Conservation (phyloP, 2,113 vertebrate species). For the Notarius lentiginosus region DNA sequence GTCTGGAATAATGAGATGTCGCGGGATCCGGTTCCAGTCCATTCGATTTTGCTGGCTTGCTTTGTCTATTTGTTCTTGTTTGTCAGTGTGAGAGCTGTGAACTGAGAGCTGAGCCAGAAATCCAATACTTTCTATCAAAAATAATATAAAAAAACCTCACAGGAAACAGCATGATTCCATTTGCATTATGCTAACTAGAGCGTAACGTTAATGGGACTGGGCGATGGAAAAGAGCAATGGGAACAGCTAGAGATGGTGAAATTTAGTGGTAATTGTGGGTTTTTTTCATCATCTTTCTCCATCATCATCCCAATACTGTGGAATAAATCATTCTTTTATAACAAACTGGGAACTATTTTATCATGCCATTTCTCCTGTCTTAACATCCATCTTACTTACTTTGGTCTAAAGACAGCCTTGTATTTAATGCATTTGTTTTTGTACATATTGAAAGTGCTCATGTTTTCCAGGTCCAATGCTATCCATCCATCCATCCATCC, state of each 20-base stretch:
- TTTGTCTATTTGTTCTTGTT: slow-evolving; percentile 18
- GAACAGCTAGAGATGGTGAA: background rate
- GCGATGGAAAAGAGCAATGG: background rate
- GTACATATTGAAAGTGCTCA: background rate
- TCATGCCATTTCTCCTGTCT: background rate
- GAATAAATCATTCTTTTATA: background rate
- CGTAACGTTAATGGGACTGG: background rate
- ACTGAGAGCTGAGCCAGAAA: slow-evolving; percentile 1
- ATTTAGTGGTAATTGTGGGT: background rate
- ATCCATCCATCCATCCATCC: background rate
- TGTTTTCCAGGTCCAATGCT: background rate
- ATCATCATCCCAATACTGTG: background rate
- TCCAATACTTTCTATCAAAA: slow-evolving; percentile 5
- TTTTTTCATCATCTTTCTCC: background rate
- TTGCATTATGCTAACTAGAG: slow-evolving; percentile 23
- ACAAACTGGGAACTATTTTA: background rate
- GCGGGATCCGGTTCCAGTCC: slow-evolving; percentile 5
- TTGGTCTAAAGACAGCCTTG: background rate
- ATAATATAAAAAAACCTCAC: background rate
- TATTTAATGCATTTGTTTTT: background rate
- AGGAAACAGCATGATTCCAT: background rate
- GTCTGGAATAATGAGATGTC: slow-evolving; percentile 25
- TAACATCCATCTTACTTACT: background rate
- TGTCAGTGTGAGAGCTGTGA: background rate
- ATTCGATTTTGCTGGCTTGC: background rate